A percentile compares a stretch with the other conserved stretches of the same genome.
Conservation (phyloP, 2,113 vertebrate genomes). For the Axis porcinus region DNA sequence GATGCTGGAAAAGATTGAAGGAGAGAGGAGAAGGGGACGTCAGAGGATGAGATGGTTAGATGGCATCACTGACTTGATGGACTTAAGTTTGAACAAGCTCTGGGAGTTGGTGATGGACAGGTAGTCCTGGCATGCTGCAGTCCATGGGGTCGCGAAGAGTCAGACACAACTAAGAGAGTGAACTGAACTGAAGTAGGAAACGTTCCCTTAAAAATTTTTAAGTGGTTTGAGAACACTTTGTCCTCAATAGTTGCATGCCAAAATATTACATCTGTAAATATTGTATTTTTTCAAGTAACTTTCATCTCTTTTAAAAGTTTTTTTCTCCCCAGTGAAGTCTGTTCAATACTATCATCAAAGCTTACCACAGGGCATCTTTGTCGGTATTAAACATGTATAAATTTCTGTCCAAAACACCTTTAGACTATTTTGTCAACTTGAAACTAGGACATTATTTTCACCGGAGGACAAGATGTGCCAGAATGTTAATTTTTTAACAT, state of each 20-base stretch:
- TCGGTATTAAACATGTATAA: slow-evolving; percentile 40
- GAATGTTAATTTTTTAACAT: slow-evolving; percentile 62
- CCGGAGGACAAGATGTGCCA: slow-evolving; percentile 30
- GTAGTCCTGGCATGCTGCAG: not conserved
- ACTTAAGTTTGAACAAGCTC: not conserved
- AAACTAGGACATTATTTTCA: slow-evolving; percentile 64
- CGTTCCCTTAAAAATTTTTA: not conserved
- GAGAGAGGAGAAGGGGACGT: not conserved
- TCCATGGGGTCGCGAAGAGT: not conserved
- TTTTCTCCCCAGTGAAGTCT: not conserved
- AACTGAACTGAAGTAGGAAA: not conserved
- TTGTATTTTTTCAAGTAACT: not conserved
- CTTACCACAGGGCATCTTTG: not conserved
- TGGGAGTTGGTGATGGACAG: not conserved
- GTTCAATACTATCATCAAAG: not conserved
- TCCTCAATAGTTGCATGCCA: not conserved
- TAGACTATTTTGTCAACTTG: slow-evolving; percentile 35
- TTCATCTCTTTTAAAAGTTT: not conserved
- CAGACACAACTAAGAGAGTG: not conserved
- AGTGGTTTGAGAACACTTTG: slow-evolving; percentile 18
- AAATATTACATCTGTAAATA: slow-evolving; percentile 21
- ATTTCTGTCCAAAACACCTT: slow-evolving; percentile 17
- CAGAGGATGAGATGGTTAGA: not conserved
- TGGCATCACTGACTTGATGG: not conserved
- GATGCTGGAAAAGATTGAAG: not conserved